Base-by-base conservation (phyloP, 2,113 vertebrate genomes). In the Melospiza melodia region DNA sequence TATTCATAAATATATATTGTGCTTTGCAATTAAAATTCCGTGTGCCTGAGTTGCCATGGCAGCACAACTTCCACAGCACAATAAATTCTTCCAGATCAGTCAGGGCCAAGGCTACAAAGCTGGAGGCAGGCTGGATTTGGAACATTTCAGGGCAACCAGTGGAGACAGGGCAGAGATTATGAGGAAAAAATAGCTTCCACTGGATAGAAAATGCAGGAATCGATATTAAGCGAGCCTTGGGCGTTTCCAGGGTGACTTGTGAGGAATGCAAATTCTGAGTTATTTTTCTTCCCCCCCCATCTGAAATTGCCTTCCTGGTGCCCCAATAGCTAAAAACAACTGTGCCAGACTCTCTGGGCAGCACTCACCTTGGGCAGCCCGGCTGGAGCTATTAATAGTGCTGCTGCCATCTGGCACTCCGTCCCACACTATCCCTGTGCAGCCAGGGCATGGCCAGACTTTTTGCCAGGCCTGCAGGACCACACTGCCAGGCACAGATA, bases 371-470 rank as follows among this genome's bases (percentile, higher is more conserved):
- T 89, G 84, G 94, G 97, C 96, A 97, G 97, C 94, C 69, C 23
- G 89, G 94, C 88, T 93, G 16, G 22, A 65, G 86, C 98, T 98
- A 98, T 97, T 98, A 98, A 98, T 98, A 98, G 97, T 11, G 91
- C 87, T 80, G 94, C 94, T 96, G 95, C 98, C 98, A 98, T 98
- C 98, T 98, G 98, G 97, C 94, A 95, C 85, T 90, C 97, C 88
- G 91, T 87, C 97, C 96, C 91, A 91, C 93, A 67, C 96, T 89
- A 93, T 94, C 97, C 86, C 95, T 59, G 94, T 58, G 96, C 94
- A 65, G 91, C 95, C 93, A 96, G 97, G 77, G 43, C 57, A 41
- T 76, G 86, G 94, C 97, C 91, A 46, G 65, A 81, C 95, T 89
- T 73, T 57, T 74, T 65, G 97, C 95, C 97, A 96, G 96, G 95